phyloP scores from a whole-genome alignment of 2,888 invertebrate genomes.

The Kryphioiulus occultus region DNA sequence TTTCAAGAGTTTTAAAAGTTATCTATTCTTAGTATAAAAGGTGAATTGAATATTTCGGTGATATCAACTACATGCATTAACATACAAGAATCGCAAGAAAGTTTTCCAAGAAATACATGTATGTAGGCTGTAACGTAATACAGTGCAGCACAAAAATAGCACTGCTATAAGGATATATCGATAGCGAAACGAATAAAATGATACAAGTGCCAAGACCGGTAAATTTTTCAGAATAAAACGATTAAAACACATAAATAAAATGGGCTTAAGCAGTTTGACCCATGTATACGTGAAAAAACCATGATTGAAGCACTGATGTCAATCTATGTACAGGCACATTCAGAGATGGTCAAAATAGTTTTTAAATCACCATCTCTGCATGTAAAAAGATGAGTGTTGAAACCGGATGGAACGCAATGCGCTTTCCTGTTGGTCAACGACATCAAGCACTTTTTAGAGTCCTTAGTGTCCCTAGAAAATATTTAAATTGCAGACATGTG shows the following conservation, averaged over 20 bases:
- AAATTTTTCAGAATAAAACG: background rate
- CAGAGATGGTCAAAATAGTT: conserved; percentile 41
- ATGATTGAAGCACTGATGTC: background rate
- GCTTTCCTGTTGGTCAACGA: conserved; percentile 47
- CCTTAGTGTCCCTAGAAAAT: conserved; percentile 44
- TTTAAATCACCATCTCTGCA: conserved; percentile 36
- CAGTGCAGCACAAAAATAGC: background rate
- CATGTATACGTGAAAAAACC: background rate
- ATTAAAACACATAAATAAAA: background rate
- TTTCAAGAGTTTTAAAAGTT: no score
- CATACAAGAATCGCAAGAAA: no score
- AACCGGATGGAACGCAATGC: conserved; percentile 44
- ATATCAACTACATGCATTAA: no score
- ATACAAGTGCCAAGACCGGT: background rate
- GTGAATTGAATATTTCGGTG: no score
- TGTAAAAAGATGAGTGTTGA: conserved; percentile 37
- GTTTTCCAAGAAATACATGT: background rate
- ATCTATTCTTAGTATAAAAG: no score
- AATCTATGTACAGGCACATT: conserved; percentile 46
- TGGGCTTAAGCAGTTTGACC: background rate
- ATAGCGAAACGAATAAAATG: background rate
- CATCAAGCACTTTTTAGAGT: conserved; percentile 49
- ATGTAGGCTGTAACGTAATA: background rate
- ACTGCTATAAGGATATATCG: background rate
- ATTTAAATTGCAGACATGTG: background rate